phyloP scores from a whole-genome alignment of 2,113 vertebrate species.

The Lophius piscatorius region DNA sequence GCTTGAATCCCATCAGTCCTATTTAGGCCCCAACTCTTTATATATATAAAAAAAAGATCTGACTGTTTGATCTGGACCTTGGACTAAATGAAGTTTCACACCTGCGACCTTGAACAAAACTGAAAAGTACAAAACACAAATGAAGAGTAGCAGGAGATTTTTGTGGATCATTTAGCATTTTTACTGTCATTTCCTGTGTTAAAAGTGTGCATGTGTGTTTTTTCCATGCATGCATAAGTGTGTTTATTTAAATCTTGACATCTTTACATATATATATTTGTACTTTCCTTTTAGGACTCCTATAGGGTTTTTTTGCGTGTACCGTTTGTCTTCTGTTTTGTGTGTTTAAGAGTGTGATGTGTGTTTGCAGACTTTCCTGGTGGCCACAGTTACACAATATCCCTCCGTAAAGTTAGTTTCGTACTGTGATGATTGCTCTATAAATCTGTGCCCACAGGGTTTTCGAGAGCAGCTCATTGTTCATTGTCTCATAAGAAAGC shows the following conservation, averaged over 20 bases:
- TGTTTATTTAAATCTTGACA: too few relatives aligned
- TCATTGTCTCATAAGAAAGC: conserved; percentile 54
- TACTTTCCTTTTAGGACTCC: too few relatives aligned
- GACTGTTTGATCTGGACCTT: too few relatives aligned
- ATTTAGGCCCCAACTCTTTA: too few relatives aligned
- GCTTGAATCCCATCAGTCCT: too few relatives aligned
- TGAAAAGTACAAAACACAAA: too few relatives aligned
- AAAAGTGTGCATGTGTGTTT: neutral
- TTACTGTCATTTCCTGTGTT: too few relatives aligned
- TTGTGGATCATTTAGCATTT: neutral
- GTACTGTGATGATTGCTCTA: conserved; percentile 75
- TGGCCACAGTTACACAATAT: conserved; percentile 69
- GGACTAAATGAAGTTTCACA: too few relatives aligned
- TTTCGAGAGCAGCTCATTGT: conserved; percentile 62
- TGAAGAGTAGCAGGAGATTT: neutral
- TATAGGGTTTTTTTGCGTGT: conserved; percentile 6
- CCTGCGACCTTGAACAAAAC: too few relatives aligned
- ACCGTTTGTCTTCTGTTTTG: neutral
- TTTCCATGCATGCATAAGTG: too few relatives aligned
- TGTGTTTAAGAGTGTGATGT: conserved; percentile 12
- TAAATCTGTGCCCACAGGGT: conserved; percentile 62
- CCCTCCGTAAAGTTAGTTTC: conserved; percentile 61
- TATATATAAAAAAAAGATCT: too few relatives aligned
- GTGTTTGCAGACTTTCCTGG: conserved; percentile 35
- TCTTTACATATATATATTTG: too few relatives aligned